phyloP scores from a whole-genome alignment of 2,797 vertebrate species.

The Florisuga fusca region DNA sequence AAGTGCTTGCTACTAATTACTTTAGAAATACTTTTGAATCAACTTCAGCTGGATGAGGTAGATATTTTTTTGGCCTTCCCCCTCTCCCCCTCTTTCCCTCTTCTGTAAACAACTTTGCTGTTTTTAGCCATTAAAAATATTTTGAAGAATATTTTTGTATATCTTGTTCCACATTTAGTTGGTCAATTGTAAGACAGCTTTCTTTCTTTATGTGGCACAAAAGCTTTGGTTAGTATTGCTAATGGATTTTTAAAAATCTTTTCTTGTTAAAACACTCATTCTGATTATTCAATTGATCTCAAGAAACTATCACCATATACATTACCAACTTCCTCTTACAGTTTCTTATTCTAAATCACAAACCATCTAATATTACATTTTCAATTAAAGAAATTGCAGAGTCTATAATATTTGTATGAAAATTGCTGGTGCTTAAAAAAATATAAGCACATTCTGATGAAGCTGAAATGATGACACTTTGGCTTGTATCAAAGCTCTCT shows the following conservation, averaged over 20 bases:
- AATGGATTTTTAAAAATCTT: not conserved
- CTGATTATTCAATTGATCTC: conserved; percentile 46
- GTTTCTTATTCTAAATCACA: not conserved
- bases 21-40: conserved; percentile 54
- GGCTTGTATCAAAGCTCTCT: not conserved
- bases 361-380: not conserved
- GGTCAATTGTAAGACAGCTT: conserved; percentile 11
- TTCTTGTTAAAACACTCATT: conserved; percentile 18
- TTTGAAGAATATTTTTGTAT: not conserved
- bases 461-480: conserved; percentile 23
- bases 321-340: not conserved
- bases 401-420: conserved; percentile 23
- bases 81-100: not conserved
- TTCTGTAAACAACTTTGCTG: conserved; percentile 67
- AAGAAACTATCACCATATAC: conserved; percentile 5
- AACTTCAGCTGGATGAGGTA: conserved; percentile 43
- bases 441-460: not conserved
- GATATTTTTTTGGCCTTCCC: conserved; percentile 28
- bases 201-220: not conserved
- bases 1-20: conserved; percentile 68
- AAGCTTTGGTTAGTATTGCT: conserved; percentile 35
- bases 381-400: conserved; percentile 39
- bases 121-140: conserved; percentile 57
- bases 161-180: conserved; percentile 45
- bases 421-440: conserved; percentile 43